Evolutionary conservation across 1,140 invertebrate species (phyloP).

Genomic region (Plodia interpunctella): DNA sequence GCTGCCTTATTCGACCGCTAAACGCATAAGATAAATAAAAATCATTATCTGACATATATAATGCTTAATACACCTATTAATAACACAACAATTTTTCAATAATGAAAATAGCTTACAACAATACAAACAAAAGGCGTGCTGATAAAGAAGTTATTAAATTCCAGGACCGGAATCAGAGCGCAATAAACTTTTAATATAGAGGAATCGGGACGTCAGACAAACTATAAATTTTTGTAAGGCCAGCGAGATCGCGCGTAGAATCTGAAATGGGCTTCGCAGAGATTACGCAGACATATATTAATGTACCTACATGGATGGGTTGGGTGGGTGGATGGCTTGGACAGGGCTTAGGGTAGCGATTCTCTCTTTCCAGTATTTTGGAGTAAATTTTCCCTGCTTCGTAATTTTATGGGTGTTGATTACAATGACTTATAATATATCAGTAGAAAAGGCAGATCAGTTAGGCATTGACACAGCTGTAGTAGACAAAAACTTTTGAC

Average conservation of each 20-base stretch:
- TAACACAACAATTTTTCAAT: background rate
- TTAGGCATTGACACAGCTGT: no score
- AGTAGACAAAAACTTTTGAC: no score
- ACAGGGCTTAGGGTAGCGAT: background rate
- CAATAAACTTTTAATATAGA: constrained; percentile 41
- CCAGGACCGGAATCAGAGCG: constrained; percentile 55
- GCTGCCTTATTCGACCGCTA: no score
- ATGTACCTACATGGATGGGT: constrained; percentile 31
- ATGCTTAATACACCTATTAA: no score
- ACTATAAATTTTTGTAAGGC: constrained; percentile 78
- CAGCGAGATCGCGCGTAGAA: constrained; percentile 45
- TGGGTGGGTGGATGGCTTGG: background rate
- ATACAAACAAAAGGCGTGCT: constrained; percentile 27
- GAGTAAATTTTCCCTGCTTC: no score
- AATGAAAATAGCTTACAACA: background rate
- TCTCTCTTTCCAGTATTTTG: no score
- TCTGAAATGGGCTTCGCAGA: constrained; percentile 62
- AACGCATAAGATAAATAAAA: no score
- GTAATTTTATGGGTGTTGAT: no score
- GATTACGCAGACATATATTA: constrained; percentile 68
- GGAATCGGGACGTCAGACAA: constrained; percentile 32
- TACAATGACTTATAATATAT: no score
- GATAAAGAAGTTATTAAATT: constrained; percentile 59
- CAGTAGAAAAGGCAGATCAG: no score
- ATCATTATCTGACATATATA: no score